Conservation (phyloP, 2,113 vertebrate species). For the Phalacrocorax aristotelis region DNA sequence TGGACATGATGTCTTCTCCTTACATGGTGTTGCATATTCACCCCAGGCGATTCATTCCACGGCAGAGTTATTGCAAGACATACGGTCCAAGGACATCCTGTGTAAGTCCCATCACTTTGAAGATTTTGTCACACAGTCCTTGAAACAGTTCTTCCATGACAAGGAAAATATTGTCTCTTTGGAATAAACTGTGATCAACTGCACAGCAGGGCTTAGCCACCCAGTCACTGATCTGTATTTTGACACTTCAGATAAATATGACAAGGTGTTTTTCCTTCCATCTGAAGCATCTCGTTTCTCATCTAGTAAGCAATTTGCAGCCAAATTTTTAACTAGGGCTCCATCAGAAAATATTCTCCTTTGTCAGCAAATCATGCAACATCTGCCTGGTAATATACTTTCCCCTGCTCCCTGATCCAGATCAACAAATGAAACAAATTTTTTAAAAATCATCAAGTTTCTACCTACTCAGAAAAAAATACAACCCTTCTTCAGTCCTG, state of each 20-base stretch:
- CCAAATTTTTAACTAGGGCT: slow-evolving; percentile 3
- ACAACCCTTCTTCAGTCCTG: not conserved
- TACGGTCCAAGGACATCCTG: not conserved
- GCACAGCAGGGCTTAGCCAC: not conserved
- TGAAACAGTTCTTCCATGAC: not conserved
- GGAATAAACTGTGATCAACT: not conserved
- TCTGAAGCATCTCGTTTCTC: slow-evolving; percentile 23
- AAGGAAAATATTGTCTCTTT: not conserved
- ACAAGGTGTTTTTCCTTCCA: slow-evolving; percentile 25
- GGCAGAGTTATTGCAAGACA: not conserved
- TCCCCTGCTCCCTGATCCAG: not conserved
- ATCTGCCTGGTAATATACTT: not conserved
- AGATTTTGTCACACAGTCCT: not conserved
- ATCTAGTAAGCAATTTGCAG: slow-evolving; percentile 32
- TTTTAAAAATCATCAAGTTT: not conserved
- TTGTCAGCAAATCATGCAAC: not conserved
- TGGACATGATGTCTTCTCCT: not conserved
- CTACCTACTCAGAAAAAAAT: not conserved
- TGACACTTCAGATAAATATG: not conserved
- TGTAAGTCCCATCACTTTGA: not conserved
- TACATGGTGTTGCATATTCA: not conserved
- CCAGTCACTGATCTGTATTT: slow-evolving; percentile 2
- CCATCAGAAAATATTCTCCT: not conserved
- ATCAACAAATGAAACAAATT: not conserved
- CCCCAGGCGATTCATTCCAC: not conserved